Evolutionary conservation across 2,888 invertebrate genomes (phyloP).

Genomic region (Diarsia mendica): DNA sequence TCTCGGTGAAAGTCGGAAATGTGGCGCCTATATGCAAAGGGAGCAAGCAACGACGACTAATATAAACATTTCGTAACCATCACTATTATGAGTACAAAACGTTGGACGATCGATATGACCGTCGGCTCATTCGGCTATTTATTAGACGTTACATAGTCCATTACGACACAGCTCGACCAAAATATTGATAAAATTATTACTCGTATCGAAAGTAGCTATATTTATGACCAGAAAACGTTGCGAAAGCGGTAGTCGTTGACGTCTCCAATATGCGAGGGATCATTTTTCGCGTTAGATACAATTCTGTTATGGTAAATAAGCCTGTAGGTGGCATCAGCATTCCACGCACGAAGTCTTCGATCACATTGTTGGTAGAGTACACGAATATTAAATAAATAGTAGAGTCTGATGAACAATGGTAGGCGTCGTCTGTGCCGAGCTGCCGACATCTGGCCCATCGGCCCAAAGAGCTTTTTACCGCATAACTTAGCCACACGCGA

Average conservation of each 20-base stretch:
- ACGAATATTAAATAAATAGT: conserved; percentile 70
- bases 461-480: conserved; percentile 70
- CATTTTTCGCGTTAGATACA: conserved; percentile 25
- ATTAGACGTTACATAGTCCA: conserved; percentile 75
- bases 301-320: conserved; percentile 54
- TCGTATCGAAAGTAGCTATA: conserved; percentile 74
- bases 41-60: conserved; percentile 74
- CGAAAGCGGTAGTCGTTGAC: conserved; percentile 45
- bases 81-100: conserved; percentile 73
- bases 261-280: conserved; percentile 24
- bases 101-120: conserved; percentile 77
- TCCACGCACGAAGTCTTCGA: conserved; percentile 69
- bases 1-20: conserved; percentile 86
- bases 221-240: conserved; percentile 66
- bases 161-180: conserved; percentile 77
- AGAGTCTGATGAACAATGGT: conserved; percentile 67
- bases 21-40: conserved; percentile 73
- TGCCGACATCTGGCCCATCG: conserved; percentile 73
- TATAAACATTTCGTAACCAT: conserved; percentile 85
- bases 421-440: conserved; percentile 62
- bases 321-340: conserved; percentile 65
- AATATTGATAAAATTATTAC: conserved; percentile 74
- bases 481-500: conserved; percentile 72
- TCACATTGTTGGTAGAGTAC: conserved; percentile 65
- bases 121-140: conserved; percentile 72